Evolutionary conservation across 2,797 vertebrate genomes (phyloP), one percentile per base, ranked within the genome.

Genomic region (Gila robusta): DNA sequence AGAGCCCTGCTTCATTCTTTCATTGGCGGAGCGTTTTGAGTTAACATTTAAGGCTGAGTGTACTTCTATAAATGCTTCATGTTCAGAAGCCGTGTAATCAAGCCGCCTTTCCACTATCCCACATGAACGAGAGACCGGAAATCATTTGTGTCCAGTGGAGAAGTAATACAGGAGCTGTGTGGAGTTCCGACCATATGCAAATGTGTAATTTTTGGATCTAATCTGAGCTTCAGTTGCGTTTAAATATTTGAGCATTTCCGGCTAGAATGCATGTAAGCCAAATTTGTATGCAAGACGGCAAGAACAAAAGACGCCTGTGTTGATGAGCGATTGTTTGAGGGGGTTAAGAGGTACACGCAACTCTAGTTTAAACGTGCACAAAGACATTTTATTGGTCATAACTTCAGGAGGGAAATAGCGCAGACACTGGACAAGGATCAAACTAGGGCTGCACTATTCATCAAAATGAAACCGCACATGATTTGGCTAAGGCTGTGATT

Each of bases 1-100:
- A 35, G 35, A 35, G 35, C 35, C 35, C 35, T 35, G 35, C 35
- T 35, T 35, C 4, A 39, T 49, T 17, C 41, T 77, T 84, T 84
- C 44, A 9, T 52, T 52, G 70, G 81, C 4, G 4, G 21, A 83
- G 54, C 11, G 9, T 47, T 83, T 28, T 28, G 14, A 3, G 82
- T 49, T 67, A 66, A 83, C 56, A 39, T 77, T 67, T 54, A 66
- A 26, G 59, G 23, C 44, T 66, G 59, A 52, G 44, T 67, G 23
- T 52, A 37, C 26, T 47, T 37, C 56, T 64, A 5, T 64, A 49
- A 66, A 26, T 37, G 41, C 26, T 52, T 7, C 26, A 11, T 47
- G 39, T 56, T 66, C 35, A 44, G 35, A 44, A 79, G 44, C 12
- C 14, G 28, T 59, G 56, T 11, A 23, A 59, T 11, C 9, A 23